Evolutionary conservation across 2,888 invertebrate species (phyloP), one percentile per base, ranked within the genome.

Genomic region (Automeris io): DNA sequence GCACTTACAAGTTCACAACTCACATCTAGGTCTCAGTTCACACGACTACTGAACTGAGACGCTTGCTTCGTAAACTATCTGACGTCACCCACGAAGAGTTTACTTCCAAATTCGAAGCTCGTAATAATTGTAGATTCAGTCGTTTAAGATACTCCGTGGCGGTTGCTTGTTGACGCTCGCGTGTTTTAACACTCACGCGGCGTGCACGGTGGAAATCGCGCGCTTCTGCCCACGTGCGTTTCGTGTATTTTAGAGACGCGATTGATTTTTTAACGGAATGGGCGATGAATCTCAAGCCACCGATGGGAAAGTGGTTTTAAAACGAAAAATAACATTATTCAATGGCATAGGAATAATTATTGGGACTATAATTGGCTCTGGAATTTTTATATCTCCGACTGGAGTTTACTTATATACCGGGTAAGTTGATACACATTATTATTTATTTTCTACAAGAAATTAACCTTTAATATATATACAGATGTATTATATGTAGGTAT

Each of bases 331-430:
- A 58, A 95, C 95, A 19, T 87, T 96, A 31, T 86, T 92, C 56
- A 95, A 95, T 82, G 96, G 95, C 51, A 94, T 96, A 18, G 93
- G 93, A 18, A 91, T 96, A 43, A 96, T 96, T 60, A 93, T 96
- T 29, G 96, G 96, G 24, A 93, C 93, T 19, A 95, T 96, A 58
- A 93, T 96, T 49, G 97, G 97, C 31, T 90, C 95, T 43, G 97
- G 97, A 36, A 97, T 97, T 56, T 97, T 97, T 74, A 93, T 97
- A 54, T 93, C 95, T 18, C 97, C 96, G n/a, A 93, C 95, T 48
- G 93, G 93, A 52, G 93, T 93, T 46, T 92, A 90, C 62, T 57
- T 70, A 39, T 86, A 89, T 54, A 92, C 92, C 26, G 87, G 88
- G 88, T 90, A 70, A 90, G 90, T 83, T 42, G 33, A n/a, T n/a